A percentile compares a stretch with the other conserved stretches of the same genome.
phyloP scores from a whole-genome alignment of 2,888 invertebrate genomes.

The Callinectes sapidus region DNA sequence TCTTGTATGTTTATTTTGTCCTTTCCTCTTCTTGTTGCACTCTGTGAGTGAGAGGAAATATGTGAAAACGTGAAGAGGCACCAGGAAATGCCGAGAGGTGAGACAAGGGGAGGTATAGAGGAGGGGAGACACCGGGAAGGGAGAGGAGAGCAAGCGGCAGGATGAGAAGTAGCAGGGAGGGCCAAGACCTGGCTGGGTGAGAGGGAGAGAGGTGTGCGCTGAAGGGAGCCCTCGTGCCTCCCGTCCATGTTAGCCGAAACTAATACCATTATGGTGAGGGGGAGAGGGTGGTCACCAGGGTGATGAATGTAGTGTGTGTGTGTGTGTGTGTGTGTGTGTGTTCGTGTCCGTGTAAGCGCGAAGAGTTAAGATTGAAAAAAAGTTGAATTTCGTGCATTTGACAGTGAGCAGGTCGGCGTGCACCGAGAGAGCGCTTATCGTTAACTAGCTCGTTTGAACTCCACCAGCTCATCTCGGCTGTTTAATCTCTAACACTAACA shows the following conservation, averaged over 20 bases:
- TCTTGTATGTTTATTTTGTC: not conserved
- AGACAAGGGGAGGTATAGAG: not conserved
- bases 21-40: not conserved
- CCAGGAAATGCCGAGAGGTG: not conserved
- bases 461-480: constrained; percentile 11
- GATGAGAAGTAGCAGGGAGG: not conserved
- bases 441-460: not conserved
- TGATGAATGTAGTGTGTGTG: constrained; percentile 28
- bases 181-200: not conserved
- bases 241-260: constrained; percentile 31
- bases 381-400: not conserved
- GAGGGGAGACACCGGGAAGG: not conserved
- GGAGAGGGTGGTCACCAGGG: not conserved
- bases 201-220: constrained; percentile 11
- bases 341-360: not conserved
- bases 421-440: constrained; percentile 6
- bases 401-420: not conserved
- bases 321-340: constrained; percentile 44
- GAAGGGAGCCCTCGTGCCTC: constrained; percentile 30
- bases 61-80: not conserved
- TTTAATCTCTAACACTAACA: constrained; percentile 34
- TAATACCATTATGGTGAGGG: constrained; percentile 31
- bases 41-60: not conserved
- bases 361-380: not conserved
- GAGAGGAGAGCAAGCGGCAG: not conserved